Evolutionary conservation across 2,888 invertebrate species (phyloP), one percentile per base, ranked within the genome.

Genomic region (Drosophila meridionalis): DNA sequence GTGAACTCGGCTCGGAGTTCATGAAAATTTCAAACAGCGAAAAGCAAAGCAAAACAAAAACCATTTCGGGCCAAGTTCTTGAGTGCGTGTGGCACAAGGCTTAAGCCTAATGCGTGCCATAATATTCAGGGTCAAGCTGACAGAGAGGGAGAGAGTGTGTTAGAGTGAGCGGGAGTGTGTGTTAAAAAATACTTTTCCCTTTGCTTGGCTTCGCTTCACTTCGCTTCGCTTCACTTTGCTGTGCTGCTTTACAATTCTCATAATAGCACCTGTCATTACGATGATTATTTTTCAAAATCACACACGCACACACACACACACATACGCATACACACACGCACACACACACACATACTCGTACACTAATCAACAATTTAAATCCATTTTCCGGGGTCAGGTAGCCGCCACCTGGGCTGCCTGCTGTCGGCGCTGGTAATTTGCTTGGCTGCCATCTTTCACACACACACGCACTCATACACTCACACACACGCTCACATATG

Each of bases 311-410:
- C 47, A 43, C 26, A 62, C n/a, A n/a, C 53, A 63, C 12, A 28
- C 28, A 52, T 32, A 38, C 20, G 34, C 20, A 36, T 8, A 38
- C 14, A 2, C 0, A 4, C 30, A 26, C 4, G 4, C 20, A 30
- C 12, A 12, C 47, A 47, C 28, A 3, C 47, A 28, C 47, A 28
- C 28, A 14, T 14, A 28, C 45, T 59, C 47, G 48, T 58, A 58
- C 71, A 84, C 86, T 90, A 87, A 89, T 89, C 82, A 91, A 86
- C 86, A 89, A 82, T 91, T 90, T 83, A 87, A 91, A 91, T 81
- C 82, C 88, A 91, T 90, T 89, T 89, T 88, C 76, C 76, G 67
- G 71, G 59, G 53, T 50, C 42, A 42, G n/a, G 42, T n/a, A 42
- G 42, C 12, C 42, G 42, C 42, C 61, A 67, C 61, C 65, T 70